Evolutionary conservation across 2,113 vertebrate genomes (phyloP), one percentile per base, ranked within the genome.

Genomic region (Tragelaphus imberbis): DNA sequence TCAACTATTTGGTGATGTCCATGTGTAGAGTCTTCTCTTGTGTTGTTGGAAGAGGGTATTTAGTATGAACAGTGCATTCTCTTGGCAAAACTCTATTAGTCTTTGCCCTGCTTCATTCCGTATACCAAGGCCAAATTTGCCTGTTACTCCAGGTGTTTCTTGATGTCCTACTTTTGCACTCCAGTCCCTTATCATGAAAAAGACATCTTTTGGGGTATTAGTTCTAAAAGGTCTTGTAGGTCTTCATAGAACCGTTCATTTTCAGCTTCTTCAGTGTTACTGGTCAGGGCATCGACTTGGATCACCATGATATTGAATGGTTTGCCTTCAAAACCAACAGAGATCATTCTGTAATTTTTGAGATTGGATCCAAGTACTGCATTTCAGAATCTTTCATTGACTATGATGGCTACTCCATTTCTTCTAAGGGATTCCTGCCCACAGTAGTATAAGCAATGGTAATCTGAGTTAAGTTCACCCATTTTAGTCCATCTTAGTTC

Each of bases 171-270:
- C 65, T 71, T 36, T 36, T 71, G 65, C 17, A 71, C 36, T 36
- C 65, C n/a, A 36, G n/a, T 71, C 65, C 65, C 4, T 19, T 71
- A 71, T 71, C 36, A 36, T 36, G 9, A 36, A 21, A 36, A 71
- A 2, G 2, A 36, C 8, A 36, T 21, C 17, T 19, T 36, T 36
- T 2, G 0, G n/a, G 65, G n/a, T 71, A 2, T 71, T 36, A 71
- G 65, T 71, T 36, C 9, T 21, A 71, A 71, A 71, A 36, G 65
- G 19, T 71, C 65, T 71, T 71, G 9, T 36, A 11, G n/a, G 17
- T 71, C 65, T 71, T 71, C n/a, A 36, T 11, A 71, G 9, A 71
- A 71, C 65, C 2, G 5, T 71, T 71, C n/a, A 36, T 9, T 5
- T 68, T 36, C n/a, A 71, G 65, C n/a, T 71, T 36, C n/a, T 36